Evolutionary conservation across 2,797 vertebrate genomes (phyloP), one percentile per base, ranked within the genome.

Genomic region (Varecia variegata): DNA sequence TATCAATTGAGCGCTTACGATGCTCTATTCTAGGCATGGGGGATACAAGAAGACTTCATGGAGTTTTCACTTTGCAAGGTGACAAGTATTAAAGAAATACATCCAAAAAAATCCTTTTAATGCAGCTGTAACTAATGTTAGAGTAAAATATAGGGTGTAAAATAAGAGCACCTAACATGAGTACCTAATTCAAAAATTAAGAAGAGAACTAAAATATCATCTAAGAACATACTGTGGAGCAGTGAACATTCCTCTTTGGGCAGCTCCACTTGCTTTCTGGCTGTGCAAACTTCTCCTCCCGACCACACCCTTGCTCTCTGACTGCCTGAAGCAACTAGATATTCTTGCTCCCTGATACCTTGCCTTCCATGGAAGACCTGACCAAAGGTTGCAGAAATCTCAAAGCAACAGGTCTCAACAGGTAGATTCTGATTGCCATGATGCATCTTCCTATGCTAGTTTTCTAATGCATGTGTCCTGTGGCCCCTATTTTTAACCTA

Each of bases 11-110:
- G 18, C 11, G 52, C 27, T 50, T 84, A 9, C 7, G 38, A 56
- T 14, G 3, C 30, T 65, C 52, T 45, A 43, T 32, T 62, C 82
- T 27, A 74, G 43, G 50, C 14, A 92, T 10, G 27, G 13, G 9
- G 12, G 38, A 71, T 38, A 81, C 3, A 32, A 71, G 18, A 54
- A 67, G 4, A 0, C 68, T 76, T 67, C 30, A 2, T n/a, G 43
- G 88, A 80, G 3, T 23, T 95, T 84, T 27, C 1, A 45, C 40
- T 58, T 79, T 70, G 17, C 35, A 35, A 10, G 17, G 4, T 68
- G 30, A 77, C n/a, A 79, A n/a, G 52, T 58, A 89, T 20, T 80
- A 74, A 95, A 88, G 40, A 65, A 65, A 91, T n/a, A 45, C 11
- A 76, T 47, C 52, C 54, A 35, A 17, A 71, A 71, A 65, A 76